Base-by-base conservation (phyloP, 2,888 invertebrate genomes). In the Synanthedon vespiformis region DNA sequence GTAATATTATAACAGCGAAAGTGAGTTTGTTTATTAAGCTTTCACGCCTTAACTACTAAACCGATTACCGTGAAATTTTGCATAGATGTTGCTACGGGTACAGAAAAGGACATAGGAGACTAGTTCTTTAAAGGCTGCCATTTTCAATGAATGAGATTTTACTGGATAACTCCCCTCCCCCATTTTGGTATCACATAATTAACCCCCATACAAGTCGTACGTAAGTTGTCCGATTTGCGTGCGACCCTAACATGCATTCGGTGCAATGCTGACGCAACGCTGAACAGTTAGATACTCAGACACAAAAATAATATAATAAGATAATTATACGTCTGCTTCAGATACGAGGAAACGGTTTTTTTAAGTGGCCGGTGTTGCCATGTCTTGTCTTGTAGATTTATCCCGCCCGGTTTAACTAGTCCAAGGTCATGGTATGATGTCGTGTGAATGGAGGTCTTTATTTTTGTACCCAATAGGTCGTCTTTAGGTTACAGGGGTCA, bases 281-380 rank as follows among this genome's bases (percentile, higher is more conserved):
- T 56, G 57, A 52, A 60, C 63, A 59, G 61, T 60, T 58, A 64
- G 58, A 62, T 61, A 63, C 62, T 61, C 59, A 60, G 44, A 56
- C 49, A 66, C 73, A 70, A 73, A 34, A 74, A 73, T 78, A 78
- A 72, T 72, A 77, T 82, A 84, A 84, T 83, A 74, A 77, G 78
- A 77, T 86, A 86, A 86, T 87, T 68, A 85, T 73, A 83, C 70
- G 81, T 82, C 81, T 82, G 75, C 62, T 68, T 68, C 76, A 78
- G 34, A 34, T 77, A 71, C 76, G 77, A 70, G 69, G 74, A 77
- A 79, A 65, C 67, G 63, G 57, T 68, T 80, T 80, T 81, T 68
- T 83, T 76, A 34, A 34, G 10, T 34, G 34, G 58, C 63, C 62
- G 61, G 71, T 77, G 77, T 76, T 34, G 10, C 34, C 34, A 34